Base-by-base conservation (phyloP, 2,113 vertebrate genomes). In the Pollimyrus isidori region DNA sequence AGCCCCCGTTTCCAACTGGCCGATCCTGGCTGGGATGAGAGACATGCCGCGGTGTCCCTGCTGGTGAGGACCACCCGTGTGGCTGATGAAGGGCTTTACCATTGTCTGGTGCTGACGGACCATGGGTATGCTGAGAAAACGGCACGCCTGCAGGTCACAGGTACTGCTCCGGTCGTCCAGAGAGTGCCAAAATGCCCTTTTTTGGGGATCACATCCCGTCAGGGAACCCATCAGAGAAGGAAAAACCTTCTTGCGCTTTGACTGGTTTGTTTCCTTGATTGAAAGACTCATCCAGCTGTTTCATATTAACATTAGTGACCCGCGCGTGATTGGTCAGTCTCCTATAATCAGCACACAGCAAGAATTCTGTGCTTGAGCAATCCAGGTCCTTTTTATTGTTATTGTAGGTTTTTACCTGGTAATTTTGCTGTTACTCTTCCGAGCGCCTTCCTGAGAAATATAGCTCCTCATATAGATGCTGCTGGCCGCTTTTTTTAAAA, bases 101-200 rank as follows among this genome's bases (percentile, higher is more conserved):
- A 23, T 0, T 87, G 62, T 21, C 2, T 58, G 17, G 86, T 87
- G 65, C 5, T 76, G 48, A 90, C 89, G 7, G 83, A 90, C 89
- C 46, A 30, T 3, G 89, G 89, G 3, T 11, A 7, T 0, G 49
- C 19, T 13, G 21, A 30, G 35, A 11, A 3, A 3, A 69, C 17
- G 2, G 26, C 49, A 21, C 56, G 3, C 48, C 69, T 90, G 30
- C 17, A 15, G 10, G 89, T 90, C 50, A 87, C 83, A 50, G 89
- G 89, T 90, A 46, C 73, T n/a, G 26, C 26, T 84, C 39, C 3
- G 19, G 7, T 4, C 5, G 1, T 19, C 6, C 35, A 19, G 1
- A 19, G 4, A 7, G 35, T 0, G 73, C 4, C 15, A 0, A 19
- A 76, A 76, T 42, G 73, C 26, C 4, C 26, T 17, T 76, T 26